These are phyloP conservation scores for Mamestra brassicae DNA, from an alignment of 2,888 invertebrate species.

Conservation along the genomic window DNA sequence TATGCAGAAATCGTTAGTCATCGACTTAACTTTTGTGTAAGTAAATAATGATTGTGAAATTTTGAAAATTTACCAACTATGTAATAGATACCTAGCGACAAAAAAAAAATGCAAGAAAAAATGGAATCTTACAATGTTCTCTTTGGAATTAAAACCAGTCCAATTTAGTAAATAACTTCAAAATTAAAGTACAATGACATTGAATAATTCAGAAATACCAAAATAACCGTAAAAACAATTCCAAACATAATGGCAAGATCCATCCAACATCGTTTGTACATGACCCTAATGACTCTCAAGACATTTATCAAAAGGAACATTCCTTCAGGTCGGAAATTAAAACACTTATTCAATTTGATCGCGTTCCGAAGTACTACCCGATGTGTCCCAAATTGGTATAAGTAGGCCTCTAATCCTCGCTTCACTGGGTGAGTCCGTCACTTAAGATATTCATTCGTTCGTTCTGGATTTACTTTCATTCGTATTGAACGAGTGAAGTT, in stretches of 20 bases:
- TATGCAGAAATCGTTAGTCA: constrained; percentile 1
- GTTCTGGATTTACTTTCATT: constrained; percentile 78
- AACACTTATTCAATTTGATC: constrained; percentile 65
- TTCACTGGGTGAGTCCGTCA: constrained; percentile 65
- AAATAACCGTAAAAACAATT: constrained; percentile 2
- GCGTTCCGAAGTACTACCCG: constrained; percentile 42
- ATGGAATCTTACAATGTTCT: neutral
- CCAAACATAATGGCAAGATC: neutral
- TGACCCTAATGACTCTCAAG: constrained; percentile 27
- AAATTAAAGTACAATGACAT: neutral
- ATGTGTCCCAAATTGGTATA: constrained; percentile 61
- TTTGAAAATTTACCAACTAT: no score
- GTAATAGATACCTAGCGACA: no score
- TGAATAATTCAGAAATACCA: neutral
- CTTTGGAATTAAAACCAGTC: neutral
- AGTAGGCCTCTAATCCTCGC: constrained; percentile 59
- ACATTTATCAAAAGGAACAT: constrained; percentile 30
- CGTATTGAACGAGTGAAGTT: constrained; percentile 75
- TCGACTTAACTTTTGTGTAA: neutral
- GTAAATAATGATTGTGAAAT: neutral
- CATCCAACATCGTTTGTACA: constrained; percentile 14
- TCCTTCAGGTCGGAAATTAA: constrained; percentile 50
- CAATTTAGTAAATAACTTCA: neutral
- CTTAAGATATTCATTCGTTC: constrained; percentile 73
- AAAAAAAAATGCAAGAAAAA: neutral